Evolutionary conservation across 2,888 invertebrate genomes (phyloP).

Genomic region (Axea sp.): DNA sequence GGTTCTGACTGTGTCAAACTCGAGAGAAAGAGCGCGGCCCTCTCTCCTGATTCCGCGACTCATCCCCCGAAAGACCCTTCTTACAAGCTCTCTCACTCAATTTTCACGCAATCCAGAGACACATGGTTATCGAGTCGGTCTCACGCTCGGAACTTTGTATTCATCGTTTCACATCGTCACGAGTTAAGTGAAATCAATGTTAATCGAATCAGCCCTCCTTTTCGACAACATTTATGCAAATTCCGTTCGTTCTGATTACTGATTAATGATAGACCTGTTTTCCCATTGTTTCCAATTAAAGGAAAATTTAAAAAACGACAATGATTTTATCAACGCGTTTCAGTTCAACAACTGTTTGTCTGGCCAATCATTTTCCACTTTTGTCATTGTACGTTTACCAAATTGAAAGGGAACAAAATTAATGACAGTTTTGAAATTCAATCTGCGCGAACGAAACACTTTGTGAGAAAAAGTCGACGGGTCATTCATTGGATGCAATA

Average conservation of each 20-base stretch:
- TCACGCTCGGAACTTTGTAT: constrained; percentile 40
- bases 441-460: neutral
- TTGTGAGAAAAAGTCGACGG: neutral
- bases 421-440: no score
- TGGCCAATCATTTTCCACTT: no score
- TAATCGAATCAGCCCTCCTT: constrained; percentile 42
- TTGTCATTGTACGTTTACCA: no score
- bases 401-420: no score
- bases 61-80: constrained; percentile 53
- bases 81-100: constrained; percentile 60
- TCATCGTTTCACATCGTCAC: constrained; percentile 28
- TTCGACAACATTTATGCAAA: constrained; percentile 39
- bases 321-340: no score
- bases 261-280: constrained; percentile 18
- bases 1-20: constrained; percentile 78
- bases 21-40: constrained; percentile 68
- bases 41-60: constrained; percentile 41
- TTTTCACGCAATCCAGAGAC: constrained; percentile 64
- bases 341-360: no score
- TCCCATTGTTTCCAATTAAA: no score
- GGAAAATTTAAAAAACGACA: no score
- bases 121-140: constrained; percentile 56
- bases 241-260: constrained; percentile 18
- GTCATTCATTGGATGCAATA: constrained; percentile 9
- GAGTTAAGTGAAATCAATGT: constrained; percentile 50